Base-by-base conservation (phyloP, 2,888 invertebrate genomes). In the Dioctria linearis region DNA sequence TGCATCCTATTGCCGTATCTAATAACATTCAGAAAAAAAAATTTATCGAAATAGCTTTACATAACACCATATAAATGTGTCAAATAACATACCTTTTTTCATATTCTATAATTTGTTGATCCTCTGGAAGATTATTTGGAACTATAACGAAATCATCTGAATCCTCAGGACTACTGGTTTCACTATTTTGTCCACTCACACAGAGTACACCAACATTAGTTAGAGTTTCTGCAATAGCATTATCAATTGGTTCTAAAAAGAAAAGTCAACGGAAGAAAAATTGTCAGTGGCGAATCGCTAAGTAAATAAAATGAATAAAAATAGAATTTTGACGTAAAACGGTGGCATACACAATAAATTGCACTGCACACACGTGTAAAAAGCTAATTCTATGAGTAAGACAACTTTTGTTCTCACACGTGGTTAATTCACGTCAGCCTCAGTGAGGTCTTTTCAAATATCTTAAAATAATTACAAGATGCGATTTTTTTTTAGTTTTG, bases 141-240 rank as follows among this genome's bases (percentile, higher is more conserved):
- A 95, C 95, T 88, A 95, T 90, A 85, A 95, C 95, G 90, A 95
- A 95, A 90, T 95, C 95, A 89, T 95, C 94, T 3, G 90, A 90
- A 84, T 90, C 91, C 87, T 95, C 95, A 84, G 93, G 94, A 85
- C 94, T 94, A 87, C 91, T 92, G 13, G 91, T 90, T 67, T 84
- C 84, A 82, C 88, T 88, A 82, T 88, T 88, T 75, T 87, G 87
- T 84, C 87, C 88, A 76, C 89, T 89, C 81, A 88, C 87, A 89
- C 91, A 91, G 86, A 89, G 88, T 85, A 87, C 90, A 85, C 91
- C 91, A 88, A 86, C 90, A 89, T 88, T 91, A 88, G 88, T 92
- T 90, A 88, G 91, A 87, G 90, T 90, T 89, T 90, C 91, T 89
- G 90, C 90, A 88, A 90, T 90, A 86, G 90, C 90, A 88, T 88